phyloP scores from a whole-genome alignment of 2,113 vertebrate genomes.

The Crotalus horridus region DNA sequence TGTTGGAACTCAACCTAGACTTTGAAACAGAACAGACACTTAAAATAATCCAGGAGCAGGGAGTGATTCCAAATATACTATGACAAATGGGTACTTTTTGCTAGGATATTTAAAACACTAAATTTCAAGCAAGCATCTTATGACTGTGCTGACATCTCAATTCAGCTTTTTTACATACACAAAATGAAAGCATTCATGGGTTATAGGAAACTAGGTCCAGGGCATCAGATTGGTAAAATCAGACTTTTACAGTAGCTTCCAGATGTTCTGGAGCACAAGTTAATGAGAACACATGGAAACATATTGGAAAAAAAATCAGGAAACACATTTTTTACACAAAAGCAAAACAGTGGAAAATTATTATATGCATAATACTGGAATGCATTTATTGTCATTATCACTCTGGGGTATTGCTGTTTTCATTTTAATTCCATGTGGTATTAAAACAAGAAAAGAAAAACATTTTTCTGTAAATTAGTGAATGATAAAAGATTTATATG shows the following conservation, averaged over 20 bases:
- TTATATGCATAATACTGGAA: constrained; percentile 25
- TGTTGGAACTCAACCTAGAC: constrained; percentile 50
- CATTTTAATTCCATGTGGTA: neutral
- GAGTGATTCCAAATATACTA: constrained; percentile 8
- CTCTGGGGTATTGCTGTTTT: constrained; percentile 9
- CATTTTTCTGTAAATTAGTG: neutral
- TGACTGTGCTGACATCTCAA: constrained; percentile 55
- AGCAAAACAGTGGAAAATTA: constrained; percentile 66
- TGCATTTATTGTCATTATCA: constrained; percentile 24
- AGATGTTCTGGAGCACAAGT: constrained; percentile 54
- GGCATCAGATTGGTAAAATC: constrained; percentile 46
- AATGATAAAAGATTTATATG: constrained; percentile 40
- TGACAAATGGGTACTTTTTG: constrained; percentile 29
- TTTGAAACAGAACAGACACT: constrained; percentile 44
- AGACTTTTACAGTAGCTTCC: constrained; percentile 40
- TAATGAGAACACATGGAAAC: constrained; percentile 66
- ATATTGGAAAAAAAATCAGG: constrained; percentile 60
- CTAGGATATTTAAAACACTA: constrained; percentile 39
- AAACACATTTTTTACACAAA: constrained; percentile 61
- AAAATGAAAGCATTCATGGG: constrained; percentile 44
- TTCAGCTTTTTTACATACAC: constrained; percentile 43
- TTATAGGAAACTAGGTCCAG: constrained; percentile 59
- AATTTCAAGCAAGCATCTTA: constrained; percentile 40
- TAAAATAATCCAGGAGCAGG: constrained; percentile 27
- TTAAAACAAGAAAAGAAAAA: accelerated